Conservation (phyloP, 2,797 vertebrate genomes). For the Potorous gilbertii region DNA sequence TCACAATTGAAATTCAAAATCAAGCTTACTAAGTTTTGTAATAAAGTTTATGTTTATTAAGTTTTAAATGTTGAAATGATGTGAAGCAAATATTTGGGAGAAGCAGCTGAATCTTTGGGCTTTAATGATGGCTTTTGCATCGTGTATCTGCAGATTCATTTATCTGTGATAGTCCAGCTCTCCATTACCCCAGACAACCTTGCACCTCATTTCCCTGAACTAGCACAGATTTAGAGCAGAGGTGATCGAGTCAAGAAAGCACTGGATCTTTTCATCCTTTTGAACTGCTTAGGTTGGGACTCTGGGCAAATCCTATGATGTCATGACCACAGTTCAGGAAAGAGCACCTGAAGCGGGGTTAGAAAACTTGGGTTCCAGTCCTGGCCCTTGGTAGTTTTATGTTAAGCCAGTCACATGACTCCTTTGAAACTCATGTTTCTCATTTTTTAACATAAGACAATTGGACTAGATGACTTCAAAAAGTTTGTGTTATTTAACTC, state of each 20-base stretch:
- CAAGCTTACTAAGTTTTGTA: neutral
- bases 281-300: conserved; percentile 20
- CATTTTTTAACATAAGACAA: neutral
- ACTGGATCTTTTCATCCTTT: neutral
- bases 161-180: neutral
- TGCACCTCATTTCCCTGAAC: neutral
- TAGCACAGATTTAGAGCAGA: neutral
- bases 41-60: neutral
- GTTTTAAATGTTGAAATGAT: neutral
- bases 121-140: neutral
- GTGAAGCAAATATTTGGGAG: neutral
- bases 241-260: neutral
- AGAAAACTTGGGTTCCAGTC: neutral
- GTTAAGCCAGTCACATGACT: neutral
- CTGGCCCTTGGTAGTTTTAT: neutral
- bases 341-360: neutral
- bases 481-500: conserved; percentile 25
- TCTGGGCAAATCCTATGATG: neutral
- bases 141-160: neutral
- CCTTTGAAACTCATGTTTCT: neutral
- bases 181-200: neutral
- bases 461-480: neutral
- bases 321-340: neutral
- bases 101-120: neutral
- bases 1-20: neutral